A percentile compares a stretch with the other conserved stretches of the same genome.
phyloP scores from a whole-genome alignment of 2,888 invertebrate species.

The Orthosia gracilis region DNA sequence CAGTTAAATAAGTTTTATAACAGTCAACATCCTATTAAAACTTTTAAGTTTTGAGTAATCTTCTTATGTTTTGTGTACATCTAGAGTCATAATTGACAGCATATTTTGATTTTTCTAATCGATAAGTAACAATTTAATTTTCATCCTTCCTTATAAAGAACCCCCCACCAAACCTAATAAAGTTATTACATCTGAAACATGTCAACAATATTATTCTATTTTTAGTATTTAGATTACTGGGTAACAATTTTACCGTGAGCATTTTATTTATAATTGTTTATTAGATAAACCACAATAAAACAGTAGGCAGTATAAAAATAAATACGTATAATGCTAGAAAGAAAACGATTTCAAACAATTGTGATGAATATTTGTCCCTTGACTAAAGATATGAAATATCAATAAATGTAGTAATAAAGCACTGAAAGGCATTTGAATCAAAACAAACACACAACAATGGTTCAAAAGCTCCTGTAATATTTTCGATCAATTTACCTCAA shows the following conservation, averaged over 20 bases:
- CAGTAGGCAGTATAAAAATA: not conserved
- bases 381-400: not conserved
- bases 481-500: not conserved
- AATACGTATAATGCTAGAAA: not conserved
- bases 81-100: not conserved
- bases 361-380: not conserved
- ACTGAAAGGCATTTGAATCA: not conserved
- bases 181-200: not conserved
- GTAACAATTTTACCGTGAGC: not conserved
- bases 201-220: conserved; percentile 18
- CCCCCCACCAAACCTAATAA: too few species aligned
- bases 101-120: not conserved
- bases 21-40: not conserved
- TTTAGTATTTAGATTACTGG: conserved; percentile 3
- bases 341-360: not conserved
- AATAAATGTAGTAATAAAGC: not conserved
- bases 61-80: not conserved
- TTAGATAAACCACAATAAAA: not conserved
- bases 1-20: not conserved
- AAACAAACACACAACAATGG: not conserved
- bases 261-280: conserved; percentile 11
- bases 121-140: conserved; percentile 7
- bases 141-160: not conserved
- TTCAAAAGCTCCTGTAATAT: not conserved
- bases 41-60: not conserved